Base-by-base conservation (phyloP, 2,888 invertebrate species). In the Leptopilina drosophilae region DNA sequence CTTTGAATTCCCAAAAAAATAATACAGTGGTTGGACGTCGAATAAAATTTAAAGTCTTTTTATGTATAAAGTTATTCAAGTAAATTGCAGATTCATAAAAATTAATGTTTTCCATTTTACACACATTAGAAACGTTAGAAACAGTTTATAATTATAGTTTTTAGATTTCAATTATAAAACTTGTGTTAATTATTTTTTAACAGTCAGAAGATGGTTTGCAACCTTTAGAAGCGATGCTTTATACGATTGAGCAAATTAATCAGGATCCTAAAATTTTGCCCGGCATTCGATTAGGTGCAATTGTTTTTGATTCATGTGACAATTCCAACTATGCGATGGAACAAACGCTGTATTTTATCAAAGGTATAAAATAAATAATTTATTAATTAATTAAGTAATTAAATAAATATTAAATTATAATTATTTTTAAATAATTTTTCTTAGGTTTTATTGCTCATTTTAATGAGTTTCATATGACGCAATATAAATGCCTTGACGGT, bases 251-350 rank as follows among this genome's bases (percentile, higher is more conserved):
- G 56, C 92, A 92, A 83, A 93, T 94, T 82, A 94, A 94, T 88
- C 85, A 87, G 3, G 89, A 92, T 83, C 87, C 90, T 0, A 83
- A 82, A 9, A 87, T 93, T 26, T 89, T 93, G 7, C 93, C 93
- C 0, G 93, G 93, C 0, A 90, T 94, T 77, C 89, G 84, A 0
- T 88, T 94, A 11, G 94, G 94, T 1, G 92, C 92, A 6, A 80
- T 93, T 59, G 93, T 92, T 0, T 90, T 93, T 80, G 94, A 94
- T 87, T 93, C 93, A 14, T 94, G 94, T 85, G 93, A 93, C 84
- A 93, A 92, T 80, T 92, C 92, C 2, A 89, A 89, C 26, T 90
- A 93, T 81, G 94, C 94, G 1, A 88, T 94, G 69, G 93, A 93
- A 80, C 93, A 93, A 83, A 91, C 93, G 0, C 88, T 93, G 73